These are phyloP conservation scores for Riparia riparia DNA, from an alignment of 2,113 vertebrate species.

Conservation along the genomic window DNA sequence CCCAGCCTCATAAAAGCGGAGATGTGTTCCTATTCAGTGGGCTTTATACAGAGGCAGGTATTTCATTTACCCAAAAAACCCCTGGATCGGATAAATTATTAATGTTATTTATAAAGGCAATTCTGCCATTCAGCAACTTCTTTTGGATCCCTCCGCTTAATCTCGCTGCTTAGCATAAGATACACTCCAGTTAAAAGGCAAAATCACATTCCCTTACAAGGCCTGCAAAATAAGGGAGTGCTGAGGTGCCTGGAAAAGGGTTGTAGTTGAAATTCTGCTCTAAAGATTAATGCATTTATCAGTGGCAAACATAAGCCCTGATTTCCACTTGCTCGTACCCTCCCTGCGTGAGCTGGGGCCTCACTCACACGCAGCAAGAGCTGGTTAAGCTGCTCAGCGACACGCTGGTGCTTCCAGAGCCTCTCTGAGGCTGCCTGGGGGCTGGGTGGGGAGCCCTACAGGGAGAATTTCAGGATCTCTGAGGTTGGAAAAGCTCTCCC, in stretches of 20 bases:
- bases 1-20: slow-evolving; percentile 56
- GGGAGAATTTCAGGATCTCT: not conserved
- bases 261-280: slow-evolving; percentile 61
- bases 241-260: slow-evolving; percentile 51
- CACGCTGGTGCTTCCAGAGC: not conserved
- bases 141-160: slow-evolving; percentile 64
- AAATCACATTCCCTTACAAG: slow-evolving; percentile 71
- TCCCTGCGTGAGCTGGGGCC: not conserved
- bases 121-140: slow-evolving; percentile 74
- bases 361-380: not conserved
- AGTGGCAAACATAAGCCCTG: slow-evolving; percentile 66
- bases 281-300: slow-evolving; percentile 72
- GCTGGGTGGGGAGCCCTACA: not conserved
- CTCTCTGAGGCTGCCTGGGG: not conserved
- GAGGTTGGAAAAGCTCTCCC: not conserved
- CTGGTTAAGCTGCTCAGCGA: not conserved
- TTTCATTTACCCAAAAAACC: slow-evolving; percentile 57
- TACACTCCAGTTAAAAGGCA: slow-evolving; percentile 71
- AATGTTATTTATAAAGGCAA: slow-evolving; percentile 76
- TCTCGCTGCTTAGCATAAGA: slow-evolving; percentile 72
- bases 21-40: slow-evolving; percentile 69
- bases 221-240: slow-evolving; percentile 34
- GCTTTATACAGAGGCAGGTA: slow-evolving; percentile 71
- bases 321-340: slow-evolving; percentile 12
- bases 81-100: slow-evolving; percentile 73